phyloP scores from a whole-genome alignment of 2,888 invertebrate species.

The Trissolcus brochymenae region DNA sequence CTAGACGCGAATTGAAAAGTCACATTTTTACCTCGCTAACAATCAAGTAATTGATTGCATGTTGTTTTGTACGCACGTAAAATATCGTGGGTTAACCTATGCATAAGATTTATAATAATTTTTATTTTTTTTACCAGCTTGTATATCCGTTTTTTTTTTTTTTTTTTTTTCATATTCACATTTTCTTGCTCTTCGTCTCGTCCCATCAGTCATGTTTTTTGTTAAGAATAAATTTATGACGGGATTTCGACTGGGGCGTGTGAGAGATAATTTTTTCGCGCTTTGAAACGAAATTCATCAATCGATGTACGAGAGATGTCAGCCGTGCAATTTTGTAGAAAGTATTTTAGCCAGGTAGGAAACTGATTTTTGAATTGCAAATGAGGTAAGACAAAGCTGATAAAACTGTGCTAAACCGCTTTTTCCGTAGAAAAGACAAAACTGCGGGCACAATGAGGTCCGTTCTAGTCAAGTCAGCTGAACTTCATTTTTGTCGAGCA shows the following conservation, averaged over 20 bases:
- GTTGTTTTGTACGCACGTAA: too few relatives aligned
- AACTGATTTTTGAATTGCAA: slow-evolving; percentile 32
- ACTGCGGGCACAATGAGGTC: slow-evolving; percentile 23
- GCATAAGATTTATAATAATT: too few relatives aligned
- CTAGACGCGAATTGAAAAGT: not conserved
- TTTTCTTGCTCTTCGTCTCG: too few relatives aligned
- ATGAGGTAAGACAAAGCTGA: slow-evolving; percentile 28
- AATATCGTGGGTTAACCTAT: too few relatives aligned
- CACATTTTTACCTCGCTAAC: not conserved
- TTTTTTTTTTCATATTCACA: too few relatives aligned
- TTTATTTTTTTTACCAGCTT: too few relatives aligned
- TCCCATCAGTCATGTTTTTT: too few relatives aligned
- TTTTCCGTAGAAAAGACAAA: slow-evolving; percentile 25
- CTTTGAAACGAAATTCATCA: not conserved
- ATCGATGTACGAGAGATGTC: slow-evolving; percentile 6
- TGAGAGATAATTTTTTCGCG: not conserved
- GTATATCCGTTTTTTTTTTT: too few relatives aligned
- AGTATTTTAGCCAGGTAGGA: not conserved
- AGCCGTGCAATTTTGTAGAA: slow-evolving; percentile 1
- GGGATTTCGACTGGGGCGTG: too few relatives aligned
- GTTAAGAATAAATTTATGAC: too few relatives aligned
- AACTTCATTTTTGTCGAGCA: slow-evolving; percentile 43
- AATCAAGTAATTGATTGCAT: not conserved
- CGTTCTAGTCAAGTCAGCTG: slow-evolving; percentile 28
- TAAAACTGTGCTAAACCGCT: slow-evolving; percentile 13